Evolutionary conservation across 2,113 vertebrate genomes (phyloP), one percentile per base, ranked within the genome.

Genomic region (Tragelaphus buxtoni): DNA sequence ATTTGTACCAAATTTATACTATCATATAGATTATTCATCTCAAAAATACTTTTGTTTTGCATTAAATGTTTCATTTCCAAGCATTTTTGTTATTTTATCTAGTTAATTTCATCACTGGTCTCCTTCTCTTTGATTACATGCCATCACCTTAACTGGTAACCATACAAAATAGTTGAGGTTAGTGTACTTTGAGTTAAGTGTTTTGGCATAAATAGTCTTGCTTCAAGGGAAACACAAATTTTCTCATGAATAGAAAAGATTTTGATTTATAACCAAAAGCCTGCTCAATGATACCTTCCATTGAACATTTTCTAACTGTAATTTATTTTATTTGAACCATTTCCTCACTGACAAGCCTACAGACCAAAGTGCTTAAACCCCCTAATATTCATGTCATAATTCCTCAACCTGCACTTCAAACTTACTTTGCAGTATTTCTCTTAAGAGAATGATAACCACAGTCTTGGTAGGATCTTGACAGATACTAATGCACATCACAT

Each of bases 151-250:
- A 86, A 32, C 86, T 63, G 82, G 17, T 3, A 69, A 28, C 51
- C 5, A 90, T 58, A 69, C 35, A 86, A 76, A 93, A 86, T 77
- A 22, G 26, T 61, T 82, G 39, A 4, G 0, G 55, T 93, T 72
- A 69, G 12, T 80, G 8, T 77, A 83, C 17, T 93, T 90, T 55
- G 63, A 86, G 32, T 87, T 1, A 94, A 95, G 39, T 88, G 9
- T 63, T 84, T 91, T 76, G n/a, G 51, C 49, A 81, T 96, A 88
- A 94, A 94, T 81, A 69, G 9, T 8, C 12, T 96, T 93, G 26
- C 53, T 96, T 94, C 76, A 95, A 83, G 22, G 13, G 88, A 97
- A 95, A 80, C 16, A 81, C 94, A 92, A 84, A 53, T 88, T n/a
- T 51, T 80, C 30, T 88, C 76, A 85, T 69, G 42, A 91, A 80